Evolutionary conservation across 2,113 vertebrate species (phyloP).

Genomic region (Vidua chalybeata): DNA sequence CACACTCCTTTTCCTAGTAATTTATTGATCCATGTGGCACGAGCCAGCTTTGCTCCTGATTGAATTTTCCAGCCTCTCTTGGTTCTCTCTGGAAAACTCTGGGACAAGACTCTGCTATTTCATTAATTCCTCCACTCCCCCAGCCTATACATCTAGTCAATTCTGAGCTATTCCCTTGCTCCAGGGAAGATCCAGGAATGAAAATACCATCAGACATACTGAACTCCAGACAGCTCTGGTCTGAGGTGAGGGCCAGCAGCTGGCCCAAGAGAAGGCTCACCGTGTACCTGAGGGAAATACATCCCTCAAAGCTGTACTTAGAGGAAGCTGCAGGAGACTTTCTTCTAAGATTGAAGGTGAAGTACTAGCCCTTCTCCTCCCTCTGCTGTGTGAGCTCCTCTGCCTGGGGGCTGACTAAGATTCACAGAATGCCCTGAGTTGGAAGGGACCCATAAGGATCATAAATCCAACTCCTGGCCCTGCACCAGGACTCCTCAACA

Average conservation of each 20-base stretch:
- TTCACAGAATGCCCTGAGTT: not conserved
- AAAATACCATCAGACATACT: not conserved
- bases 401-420: not conserved
- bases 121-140: not conserved
- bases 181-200: not conserved
- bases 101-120: not conserved
- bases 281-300: not conserved
- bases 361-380: not conserved
- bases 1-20: not conserved
- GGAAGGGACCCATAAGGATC: not conserved
- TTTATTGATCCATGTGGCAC: not conserved
- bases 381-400: not conserved
- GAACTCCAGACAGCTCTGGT: not conserved
- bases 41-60: not conserved
- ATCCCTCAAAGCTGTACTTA: not conserved
- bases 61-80: not conserved
- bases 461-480: not conserved
- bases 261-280: not conserved
- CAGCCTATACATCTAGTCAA: not conserved
- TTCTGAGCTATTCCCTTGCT: not conserved
- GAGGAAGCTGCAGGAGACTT: not conserved
- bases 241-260: not conserved
- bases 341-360: not conserved
- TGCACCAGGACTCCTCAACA: not conserved
- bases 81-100: not conserved